Percentiles rank a stretch among this genome's conserved stretches.
phyloP scores from a whole-genome alignment of 1,140 invertebrate genomes.

The Drosophila mayri region DNA sequence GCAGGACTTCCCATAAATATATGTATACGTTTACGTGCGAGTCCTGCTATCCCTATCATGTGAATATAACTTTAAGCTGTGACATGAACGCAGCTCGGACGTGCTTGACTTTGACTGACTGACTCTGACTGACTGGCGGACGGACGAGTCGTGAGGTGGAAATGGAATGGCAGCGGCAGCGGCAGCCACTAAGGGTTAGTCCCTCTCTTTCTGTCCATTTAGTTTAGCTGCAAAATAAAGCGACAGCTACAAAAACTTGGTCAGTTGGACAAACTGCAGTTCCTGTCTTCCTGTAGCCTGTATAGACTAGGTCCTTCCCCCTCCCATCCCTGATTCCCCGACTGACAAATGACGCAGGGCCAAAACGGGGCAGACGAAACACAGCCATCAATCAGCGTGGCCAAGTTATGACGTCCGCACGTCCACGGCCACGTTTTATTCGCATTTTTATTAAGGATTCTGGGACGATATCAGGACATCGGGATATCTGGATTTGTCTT shows the following conservation, averaged over 20 bases:
- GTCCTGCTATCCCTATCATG: constrained; percentile 44
- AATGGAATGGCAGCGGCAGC: not conserved
- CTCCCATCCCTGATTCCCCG: not conserved
- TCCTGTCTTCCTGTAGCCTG: constrained; percentile 19
- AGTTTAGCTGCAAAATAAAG: constrained; percentile 69
- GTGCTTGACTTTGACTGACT: constrained; percentile 78
- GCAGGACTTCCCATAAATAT: not conserved
- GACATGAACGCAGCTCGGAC: constrained; percentile 66
- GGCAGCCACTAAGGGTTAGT: constrained; percentile 32
- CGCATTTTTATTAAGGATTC: constrained; percentile 45
- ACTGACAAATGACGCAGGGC: constrained; percentile 68
- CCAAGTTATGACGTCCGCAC: constrained; percentile 72
- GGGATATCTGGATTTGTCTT: constrained; percentile 35
- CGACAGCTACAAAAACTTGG: constrained; percentile 51
- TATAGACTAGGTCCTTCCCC: not conserved
- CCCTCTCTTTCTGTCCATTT: constrained; percentile 19
- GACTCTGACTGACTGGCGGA: constrained; percentile 54
- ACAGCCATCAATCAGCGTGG: constrained; percentile 69
- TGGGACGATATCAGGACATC: constrained; percentile 11
- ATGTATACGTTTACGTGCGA: constrained; percentile 2
- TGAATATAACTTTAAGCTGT: constrained; percentile 80
- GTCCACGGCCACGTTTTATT: constrained; percentile 36
- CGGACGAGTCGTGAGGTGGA: constrained; percentile 41
- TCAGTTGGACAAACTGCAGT: constrained; percentile 76
- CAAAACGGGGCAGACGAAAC: constrained; percentile 59